phyloP scores from a whole-genome alignment of 2,888 invertebrate genomes.

The Vesta saturnalis region DNA sequence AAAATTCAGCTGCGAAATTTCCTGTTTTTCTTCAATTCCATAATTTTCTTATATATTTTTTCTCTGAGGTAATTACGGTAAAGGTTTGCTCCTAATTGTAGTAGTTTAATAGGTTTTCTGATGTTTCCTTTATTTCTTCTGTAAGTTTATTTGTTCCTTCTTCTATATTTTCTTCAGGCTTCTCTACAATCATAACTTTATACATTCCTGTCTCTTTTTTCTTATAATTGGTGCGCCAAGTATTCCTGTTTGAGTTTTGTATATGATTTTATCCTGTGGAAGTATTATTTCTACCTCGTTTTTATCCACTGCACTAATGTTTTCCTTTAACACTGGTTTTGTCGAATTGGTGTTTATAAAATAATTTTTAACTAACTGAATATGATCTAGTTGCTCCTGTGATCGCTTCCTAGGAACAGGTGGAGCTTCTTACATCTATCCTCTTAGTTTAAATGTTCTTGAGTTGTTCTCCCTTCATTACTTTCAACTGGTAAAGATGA shows the following conservation, averaged over 20 bases:
- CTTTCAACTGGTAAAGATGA: no score
- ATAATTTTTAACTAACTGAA: not conserved
- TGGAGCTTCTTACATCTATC: not conserved
- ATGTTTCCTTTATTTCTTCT: no score
- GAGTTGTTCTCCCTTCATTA: not conserved
- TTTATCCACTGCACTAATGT: not conserved
- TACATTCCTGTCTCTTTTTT: no score
- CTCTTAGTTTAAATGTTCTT: slow-evolving; percentile 2
- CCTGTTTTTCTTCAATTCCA: not conserved
- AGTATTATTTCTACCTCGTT: not conserved
- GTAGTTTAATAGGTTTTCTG: no score
- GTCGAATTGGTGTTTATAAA: not conserved
- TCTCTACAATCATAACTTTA: no score
- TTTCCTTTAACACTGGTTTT: not conserved
- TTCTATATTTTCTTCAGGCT: not conserved
- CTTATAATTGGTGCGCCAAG: not conserved
- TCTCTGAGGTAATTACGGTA: no score
- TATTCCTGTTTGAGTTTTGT: not conserved
- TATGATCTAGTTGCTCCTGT: slow-evolving; percentile 2
- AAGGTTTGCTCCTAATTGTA: no score
- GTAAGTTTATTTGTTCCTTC: no score
- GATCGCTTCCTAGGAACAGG: not conserved
- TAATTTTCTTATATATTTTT: not conserved
- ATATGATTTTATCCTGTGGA: not conserved
- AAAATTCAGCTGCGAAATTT: not conserved